phyloP scores from a whole-genome alignment of 1,140 invertebrate genomes.

The Magallana gigas region DNA sequence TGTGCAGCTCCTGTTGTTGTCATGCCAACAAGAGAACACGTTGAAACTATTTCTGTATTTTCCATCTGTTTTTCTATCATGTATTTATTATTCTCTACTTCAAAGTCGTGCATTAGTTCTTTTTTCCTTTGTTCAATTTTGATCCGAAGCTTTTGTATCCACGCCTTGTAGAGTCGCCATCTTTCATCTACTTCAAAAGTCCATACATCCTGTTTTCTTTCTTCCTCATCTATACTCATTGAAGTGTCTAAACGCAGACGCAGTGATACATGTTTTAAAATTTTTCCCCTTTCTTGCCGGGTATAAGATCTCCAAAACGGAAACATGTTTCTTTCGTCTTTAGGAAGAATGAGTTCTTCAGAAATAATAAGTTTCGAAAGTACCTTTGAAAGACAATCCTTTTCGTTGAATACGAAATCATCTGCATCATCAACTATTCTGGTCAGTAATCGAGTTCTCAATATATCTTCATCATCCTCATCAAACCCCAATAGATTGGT shows the following conservation, averaged over 20 bases:
- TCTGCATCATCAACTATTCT: constrained; percentile 5
- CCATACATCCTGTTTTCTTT: constrained; percentile 63
- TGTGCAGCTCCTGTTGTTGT: constrained; percentile 75
- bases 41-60: constrained; percentile 67
- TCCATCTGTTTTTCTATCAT: constrained; percentile 53
- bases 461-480: not conserved
- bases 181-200: constrained; percentile 64
- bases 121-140: constrained; percentile 40
- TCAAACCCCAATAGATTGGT: not conserved
- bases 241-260: not conserved
- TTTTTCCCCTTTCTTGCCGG: not conserved
- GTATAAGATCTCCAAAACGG: not conserved
- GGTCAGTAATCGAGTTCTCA: not conserved
- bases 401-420: not conserved
- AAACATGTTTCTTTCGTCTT: not conserved
- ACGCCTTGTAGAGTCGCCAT: constrained; percentile 74
- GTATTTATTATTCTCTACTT: constrained; percentile 41
- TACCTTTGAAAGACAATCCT: not conserved
- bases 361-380: not conserved
- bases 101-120: constrained; percentile 49
- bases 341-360: not conserved
- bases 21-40: constrained; percentile 72
- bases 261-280: not conserved
- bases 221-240: constrained; percentile 37
- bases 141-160: constrained; percentile 61